phyloP scores from a whole-genome alignment of 2,888 invertebrate genomes.

The Hoplodrina blanda region DNA sequence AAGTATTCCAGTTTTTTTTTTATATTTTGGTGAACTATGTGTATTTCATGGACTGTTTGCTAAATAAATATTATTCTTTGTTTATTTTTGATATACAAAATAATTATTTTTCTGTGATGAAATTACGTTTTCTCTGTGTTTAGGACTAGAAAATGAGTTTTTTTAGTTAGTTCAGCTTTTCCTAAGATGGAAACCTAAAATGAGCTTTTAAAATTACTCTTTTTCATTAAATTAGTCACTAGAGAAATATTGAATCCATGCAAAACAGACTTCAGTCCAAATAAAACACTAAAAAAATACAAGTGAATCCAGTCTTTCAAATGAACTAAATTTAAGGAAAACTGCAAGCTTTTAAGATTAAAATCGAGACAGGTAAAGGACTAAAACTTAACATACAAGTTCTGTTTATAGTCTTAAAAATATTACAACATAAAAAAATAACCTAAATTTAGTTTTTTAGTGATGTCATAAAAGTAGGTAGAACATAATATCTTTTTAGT shows the following conservation, averaged over 20 bases:
- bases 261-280: neutral
- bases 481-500: neutral
- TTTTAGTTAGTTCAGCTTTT: neutral
- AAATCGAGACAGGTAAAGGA: constrained; percentile 28
- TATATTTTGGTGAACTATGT: too few species aligned
- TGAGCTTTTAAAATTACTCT: too few species aligned
- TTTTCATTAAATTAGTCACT: too few species aligned
- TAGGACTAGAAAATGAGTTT: neutral
- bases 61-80: too few species aligned
- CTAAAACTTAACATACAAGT: constrained; percentile 21
- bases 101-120: too few species aligned
- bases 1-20: too few species aligned
- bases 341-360: constrained; percentile 13
- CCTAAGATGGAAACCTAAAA: neutral
- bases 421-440: neutral
- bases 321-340: constrained; percentile 9
- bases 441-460: neutral
- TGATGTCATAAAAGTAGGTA: constrained; percentile 4
- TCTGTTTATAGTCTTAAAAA: neutral
- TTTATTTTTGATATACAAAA: too few species aligned
- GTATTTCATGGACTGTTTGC: too few species aligned
- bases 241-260: too few species aligned
- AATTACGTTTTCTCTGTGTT: too few species aligned
- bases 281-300: neutral
- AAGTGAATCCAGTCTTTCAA: neutral